Conservation (phyloP, 2,888 invertebrate species). For the Frankliniella fusca region DNA sequence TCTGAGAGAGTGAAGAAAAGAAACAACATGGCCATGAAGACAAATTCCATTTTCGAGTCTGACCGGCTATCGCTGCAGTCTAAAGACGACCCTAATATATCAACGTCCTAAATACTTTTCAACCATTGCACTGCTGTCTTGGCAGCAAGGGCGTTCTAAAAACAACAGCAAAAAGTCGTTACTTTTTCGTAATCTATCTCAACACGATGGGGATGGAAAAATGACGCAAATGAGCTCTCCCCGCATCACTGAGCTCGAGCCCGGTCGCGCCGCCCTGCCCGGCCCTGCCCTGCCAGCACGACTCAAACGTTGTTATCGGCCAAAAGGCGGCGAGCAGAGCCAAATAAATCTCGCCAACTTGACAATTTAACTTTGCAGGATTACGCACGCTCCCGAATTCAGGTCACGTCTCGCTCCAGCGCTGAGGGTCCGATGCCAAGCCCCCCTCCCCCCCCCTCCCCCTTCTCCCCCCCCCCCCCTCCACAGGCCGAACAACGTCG, state of each 20-base stretch:
- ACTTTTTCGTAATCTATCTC: no score
- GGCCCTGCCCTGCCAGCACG: constrained; percentile 12
- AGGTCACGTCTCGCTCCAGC: constrained; percentile 9
- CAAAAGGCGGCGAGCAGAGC: constrained; percentile 18
- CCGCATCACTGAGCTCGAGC: background rate
- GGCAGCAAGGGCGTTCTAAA: no score
- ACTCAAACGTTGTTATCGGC: constrained; percentile 26
- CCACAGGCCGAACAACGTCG: no score
- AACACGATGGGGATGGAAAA: background rate
- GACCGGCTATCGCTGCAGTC: no score
- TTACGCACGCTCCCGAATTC: constrained; percentile 25
- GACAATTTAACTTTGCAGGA: constrained; percentile 26
- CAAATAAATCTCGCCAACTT: constrained; percentile 26
- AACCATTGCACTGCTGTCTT: no score
- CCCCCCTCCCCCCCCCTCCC: background rate
- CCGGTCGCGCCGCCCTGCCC: background rate
- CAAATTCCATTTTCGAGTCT: no score
- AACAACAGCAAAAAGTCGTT: no score
- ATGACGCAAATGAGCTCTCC: background rate
- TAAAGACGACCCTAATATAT: no score
- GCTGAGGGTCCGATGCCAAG: constrained; percentile 2
- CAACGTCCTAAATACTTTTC: no score
- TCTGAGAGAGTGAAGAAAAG: no score
- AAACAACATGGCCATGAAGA: no score
- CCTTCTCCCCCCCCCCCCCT: background rate